These are phyloP conservation scores for Glaucopsyche alexis DNA, from an alignment of 2,888 invertebrate species.

Conservation along the genomic window DNA sequence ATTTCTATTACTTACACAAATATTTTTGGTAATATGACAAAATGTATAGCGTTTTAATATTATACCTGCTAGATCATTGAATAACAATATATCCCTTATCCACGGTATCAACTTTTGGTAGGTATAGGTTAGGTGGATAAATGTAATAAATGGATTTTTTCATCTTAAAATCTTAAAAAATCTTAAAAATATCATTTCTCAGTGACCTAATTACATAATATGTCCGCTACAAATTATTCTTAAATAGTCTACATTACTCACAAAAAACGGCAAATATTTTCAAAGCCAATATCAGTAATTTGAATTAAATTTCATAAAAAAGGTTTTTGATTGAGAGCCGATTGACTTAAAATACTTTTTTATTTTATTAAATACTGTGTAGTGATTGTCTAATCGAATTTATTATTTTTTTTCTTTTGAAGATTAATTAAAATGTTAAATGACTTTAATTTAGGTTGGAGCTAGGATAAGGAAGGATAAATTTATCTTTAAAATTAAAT, in stretches of 20 bases:
- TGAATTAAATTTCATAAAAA: not conserved
- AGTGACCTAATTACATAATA: no score
- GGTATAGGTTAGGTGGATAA: no score
- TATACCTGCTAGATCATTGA: no score
- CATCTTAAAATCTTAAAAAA: no score
- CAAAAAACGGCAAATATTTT: not conserved
- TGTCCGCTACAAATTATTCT: no score
- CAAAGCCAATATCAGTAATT: not conserved
- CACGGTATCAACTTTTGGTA: no score
- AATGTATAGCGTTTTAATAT: no score
- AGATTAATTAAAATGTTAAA: not conserved
- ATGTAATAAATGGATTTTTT: no score
- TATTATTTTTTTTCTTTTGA: not conserved
- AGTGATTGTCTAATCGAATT: not conserved
- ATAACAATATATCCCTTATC: no score
- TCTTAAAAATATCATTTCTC: no score
- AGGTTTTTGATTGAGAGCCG: not conserved
- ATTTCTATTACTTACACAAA: not conserved
- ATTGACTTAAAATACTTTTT: conserved; percentile 1
- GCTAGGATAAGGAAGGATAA: no score
- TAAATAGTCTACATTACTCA: not conserved
- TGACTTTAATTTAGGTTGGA: not conserved
- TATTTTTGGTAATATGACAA: not conserved
- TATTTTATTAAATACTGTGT: not conserved
- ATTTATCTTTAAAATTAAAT: no score